phyloP scores from a whole-genome alignment of 2,113 vertebrate species.

The Brienomyrus longianalis region DNA sequence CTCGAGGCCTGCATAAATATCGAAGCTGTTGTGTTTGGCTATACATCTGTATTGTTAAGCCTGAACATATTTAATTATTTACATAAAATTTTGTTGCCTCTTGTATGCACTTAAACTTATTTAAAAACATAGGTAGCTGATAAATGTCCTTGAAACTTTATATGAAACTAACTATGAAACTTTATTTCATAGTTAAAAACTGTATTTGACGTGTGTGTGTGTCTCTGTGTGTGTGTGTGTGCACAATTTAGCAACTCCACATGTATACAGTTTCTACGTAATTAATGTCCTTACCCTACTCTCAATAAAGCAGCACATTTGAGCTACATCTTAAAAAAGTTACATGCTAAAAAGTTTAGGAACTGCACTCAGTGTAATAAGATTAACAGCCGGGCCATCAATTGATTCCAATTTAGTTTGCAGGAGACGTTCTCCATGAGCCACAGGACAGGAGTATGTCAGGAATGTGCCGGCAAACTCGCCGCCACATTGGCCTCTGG shows the following conservation, averaged over 20 bases:
- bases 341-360: background rate
- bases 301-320: background rate
- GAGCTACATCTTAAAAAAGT: background rate
- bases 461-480: background rate
- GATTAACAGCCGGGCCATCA: background rate
- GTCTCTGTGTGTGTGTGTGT: background rate
- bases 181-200: too few relatives aligned
- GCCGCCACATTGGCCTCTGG: background rate
- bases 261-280: background rate
- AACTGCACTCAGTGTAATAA: background rate
- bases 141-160: background rate
- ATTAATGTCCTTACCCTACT: background rate
- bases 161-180: too few relatives aligned
- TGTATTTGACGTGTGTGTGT: too few relatives aligned
- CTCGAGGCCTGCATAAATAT: background rate
- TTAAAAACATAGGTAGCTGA: background rate
- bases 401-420: background rate
- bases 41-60: background rate
- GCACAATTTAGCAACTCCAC: too few relatives aligned
- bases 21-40: background rate
- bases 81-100: background rate
- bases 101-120: background rate
- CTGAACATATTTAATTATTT: background rate
- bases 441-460: background rate
- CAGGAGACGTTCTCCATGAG: background rate